phyloP scores from a whole-genome alignment of 1,140 invertebrate species.

The Ceratina australensis region DNA sequence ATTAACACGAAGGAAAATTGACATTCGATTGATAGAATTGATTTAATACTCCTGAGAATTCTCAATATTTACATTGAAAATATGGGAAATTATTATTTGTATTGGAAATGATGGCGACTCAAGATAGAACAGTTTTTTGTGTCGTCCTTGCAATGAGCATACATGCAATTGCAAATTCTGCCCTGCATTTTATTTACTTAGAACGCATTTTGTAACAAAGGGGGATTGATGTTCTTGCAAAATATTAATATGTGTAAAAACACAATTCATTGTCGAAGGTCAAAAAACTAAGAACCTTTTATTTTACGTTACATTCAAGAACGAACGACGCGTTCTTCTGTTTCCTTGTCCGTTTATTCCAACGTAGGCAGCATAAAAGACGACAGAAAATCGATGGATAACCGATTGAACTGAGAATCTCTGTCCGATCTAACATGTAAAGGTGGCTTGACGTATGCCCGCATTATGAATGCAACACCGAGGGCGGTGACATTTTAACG shows the following conservation, averaged over 20 bases:
- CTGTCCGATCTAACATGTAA: slow-evolving; percentile 30
- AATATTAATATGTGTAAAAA: too few relatives aligned
- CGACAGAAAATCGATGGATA: slow-evolving; percentile 22
- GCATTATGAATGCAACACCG: slow-evolving; percentile 43
- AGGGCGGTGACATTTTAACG: slow-evolving; percentile 45
- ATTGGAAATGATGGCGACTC: neutral
- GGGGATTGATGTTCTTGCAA: too few relatives aligned
- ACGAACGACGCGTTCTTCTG: too few relatives aligned
- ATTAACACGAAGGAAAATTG: neutral
- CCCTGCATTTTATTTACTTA: too few relatives aligned
- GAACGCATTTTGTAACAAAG: too few relatives aligned
- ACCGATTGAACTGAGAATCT: slow-evolving; percentile 32
- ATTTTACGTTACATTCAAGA: too few relatives aligned
- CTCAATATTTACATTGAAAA: neutral
- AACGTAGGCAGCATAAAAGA: neutral
- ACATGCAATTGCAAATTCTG: neutral
- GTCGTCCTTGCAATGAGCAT: neutral
- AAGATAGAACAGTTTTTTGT: neutral
- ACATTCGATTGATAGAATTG: too few relatives aligned
- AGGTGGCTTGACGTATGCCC: slow-evolving; percentile 16
- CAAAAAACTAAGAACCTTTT: too few relatives aligned
- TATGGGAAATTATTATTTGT: neutral
- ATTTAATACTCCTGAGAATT: neutral
- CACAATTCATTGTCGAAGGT: too few relatives aligned
- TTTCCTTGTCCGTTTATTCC: neutral